Percentiles rank a stretch among this genome's conserved stretches.
These are phyloP conservation scores for Ypsolopha scabrella DNA, from an alignment of 2,888 invertebrate species.

Conservation along the genomic window DNA sequence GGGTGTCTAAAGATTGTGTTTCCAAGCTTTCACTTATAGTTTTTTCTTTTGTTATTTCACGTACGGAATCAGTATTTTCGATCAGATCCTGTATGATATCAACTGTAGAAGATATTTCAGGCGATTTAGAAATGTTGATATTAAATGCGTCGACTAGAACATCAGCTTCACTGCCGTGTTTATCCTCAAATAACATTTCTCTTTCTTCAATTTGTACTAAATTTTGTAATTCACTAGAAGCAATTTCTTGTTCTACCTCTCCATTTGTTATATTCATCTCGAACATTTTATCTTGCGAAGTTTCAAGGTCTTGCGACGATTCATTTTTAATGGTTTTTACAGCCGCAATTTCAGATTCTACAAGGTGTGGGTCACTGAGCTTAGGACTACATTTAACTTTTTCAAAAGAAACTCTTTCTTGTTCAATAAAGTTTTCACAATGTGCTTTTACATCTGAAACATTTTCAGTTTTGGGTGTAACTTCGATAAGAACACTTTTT, in stretches of 20 bases:
- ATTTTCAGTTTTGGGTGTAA: no score
- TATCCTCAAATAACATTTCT: neutral
- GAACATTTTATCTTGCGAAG: no score
- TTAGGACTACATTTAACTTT: no score
- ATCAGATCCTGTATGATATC: neutral
- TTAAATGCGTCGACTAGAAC: neutral
- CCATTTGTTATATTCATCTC: neutral
- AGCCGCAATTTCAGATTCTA: no score
- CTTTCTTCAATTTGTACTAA: neutral
- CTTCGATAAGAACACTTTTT: no score
- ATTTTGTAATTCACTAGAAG: neutral
- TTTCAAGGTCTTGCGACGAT: no score
- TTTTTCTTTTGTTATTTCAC: neutral
- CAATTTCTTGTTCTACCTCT: neutral
- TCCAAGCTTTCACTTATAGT: neutral
- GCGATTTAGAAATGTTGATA: neutral
- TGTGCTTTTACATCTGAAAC: no score
- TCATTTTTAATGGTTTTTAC: no score
- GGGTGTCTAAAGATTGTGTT: slow-evolving; percentile 2
- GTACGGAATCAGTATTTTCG: neutral
- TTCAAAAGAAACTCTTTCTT: no score
- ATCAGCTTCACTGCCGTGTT: neutral
- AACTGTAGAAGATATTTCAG: neutral
- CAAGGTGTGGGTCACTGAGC: no score
- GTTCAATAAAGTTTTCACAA: no score